Percentiles rank a stretch among this genome's conserved stretches.
phyloP scores from a whole-genome alignment of 2,113 vertebrate genomes.

The Mohoua ochrocephala region DNA sequence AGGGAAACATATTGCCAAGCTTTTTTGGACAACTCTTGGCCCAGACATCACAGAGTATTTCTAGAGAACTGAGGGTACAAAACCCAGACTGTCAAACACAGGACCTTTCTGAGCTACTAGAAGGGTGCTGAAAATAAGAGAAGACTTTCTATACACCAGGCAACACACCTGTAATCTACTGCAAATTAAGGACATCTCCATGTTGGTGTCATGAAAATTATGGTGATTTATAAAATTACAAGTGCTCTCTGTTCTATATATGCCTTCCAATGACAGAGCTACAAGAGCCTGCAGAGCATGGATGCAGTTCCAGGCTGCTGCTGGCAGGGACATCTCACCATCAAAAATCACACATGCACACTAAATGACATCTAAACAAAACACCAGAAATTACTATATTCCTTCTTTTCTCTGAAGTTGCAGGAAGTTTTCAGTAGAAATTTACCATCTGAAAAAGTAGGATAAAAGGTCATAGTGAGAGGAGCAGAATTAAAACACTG shows the following conservation, averaged over 20 bases:
- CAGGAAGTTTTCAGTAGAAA: neutral
- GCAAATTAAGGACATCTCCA: neutral
- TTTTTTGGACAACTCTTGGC: neutral
- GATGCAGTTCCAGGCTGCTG: neutral
- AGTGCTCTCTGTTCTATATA: neutral
- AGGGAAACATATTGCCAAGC: neutral
- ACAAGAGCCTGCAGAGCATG: neutral
- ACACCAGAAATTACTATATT: fast-evolving
- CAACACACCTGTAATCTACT: neutral
- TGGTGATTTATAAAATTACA: neutral
- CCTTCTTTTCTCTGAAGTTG: neutral
- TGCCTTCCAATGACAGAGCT: neutral
- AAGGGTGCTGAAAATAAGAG: neutral
- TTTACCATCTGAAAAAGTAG: neutral
- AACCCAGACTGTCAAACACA: neutral
- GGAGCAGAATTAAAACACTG: neutral
- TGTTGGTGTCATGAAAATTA: neutral
- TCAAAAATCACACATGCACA: neutral
- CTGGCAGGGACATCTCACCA: neutral
- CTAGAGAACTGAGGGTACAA: neutral
- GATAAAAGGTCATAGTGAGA: neutral
- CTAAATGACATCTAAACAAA: neutral
- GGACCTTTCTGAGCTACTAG: neutral
- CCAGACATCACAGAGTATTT: neutral
- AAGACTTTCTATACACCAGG: neutral